These are phyloP conservation scores for Euplagia quadripunctaria DNA, from an alignment of 2,888 invertebrate species.

Conservation along the genomic window DNA sequence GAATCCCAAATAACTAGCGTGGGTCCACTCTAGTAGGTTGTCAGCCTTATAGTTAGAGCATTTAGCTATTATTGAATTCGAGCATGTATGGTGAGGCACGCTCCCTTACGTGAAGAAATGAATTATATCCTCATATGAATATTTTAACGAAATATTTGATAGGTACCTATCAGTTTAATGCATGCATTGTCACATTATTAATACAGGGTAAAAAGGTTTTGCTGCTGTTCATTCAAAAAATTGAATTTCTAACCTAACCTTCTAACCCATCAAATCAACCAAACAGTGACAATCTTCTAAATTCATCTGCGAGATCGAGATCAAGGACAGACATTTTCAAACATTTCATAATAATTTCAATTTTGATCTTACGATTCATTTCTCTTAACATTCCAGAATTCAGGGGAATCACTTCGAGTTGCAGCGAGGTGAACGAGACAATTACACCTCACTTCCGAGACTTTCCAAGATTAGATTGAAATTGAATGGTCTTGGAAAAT, in stretches of 20 bases:
- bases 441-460: slow-evolving; percentile 70
- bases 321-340: slow-evolving; percentile 24
- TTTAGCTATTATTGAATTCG: too few relatives aligned
- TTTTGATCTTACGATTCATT: slow-evolving; percentile 54
- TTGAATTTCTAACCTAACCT: too few relatives aligned
- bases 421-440: slow-evolving; percentile 61
- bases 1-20: too few relatives aligned
- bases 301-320: slow-evolving; percentile 4
- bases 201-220: not conserved
- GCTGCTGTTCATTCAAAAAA: not conserved
- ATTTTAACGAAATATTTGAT: too few relatives aligned
- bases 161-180: too few relatives aligned
- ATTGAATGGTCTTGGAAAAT: slow-evolving; percentile 71
- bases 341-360: slow-evolving; percentile 49
- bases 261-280: not conserved
- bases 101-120: too few relatives aligned
- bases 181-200: too few relatives aligned
- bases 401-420: slow-evolving; percentile 49
- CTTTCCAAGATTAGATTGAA: slow-evolving; percentile 73
- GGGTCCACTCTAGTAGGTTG: too few relatives aligned
- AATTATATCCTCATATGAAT: too few relatives aligned
- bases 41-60: too few relatives aligned
- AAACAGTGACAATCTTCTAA: not conserved
- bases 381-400: slow-evolving; percentile 60
- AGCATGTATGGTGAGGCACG: too few relatives aligned